Percentiles rank a stretch among this genome's conserved stretches.
Conservation (phyloP, 2,888 invertebrate genomes). For the Eulithis testata region DNA sequence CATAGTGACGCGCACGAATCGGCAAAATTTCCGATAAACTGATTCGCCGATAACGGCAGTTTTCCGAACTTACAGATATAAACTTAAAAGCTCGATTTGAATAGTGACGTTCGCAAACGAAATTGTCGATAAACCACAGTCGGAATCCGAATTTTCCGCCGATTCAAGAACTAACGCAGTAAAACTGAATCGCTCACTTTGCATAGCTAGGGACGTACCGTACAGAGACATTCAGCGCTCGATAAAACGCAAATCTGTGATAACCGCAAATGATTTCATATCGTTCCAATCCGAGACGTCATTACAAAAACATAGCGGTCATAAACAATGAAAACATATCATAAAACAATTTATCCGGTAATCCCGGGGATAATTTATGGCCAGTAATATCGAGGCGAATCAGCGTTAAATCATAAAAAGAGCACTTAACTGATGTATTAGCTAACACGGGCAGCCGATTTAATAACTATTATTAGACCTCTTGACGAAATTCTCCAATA, state of each 20-base stretch:
- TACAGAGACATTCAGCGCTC: constrained; percentile 5
- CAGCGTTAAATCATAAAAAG: constrained; percentile 82
- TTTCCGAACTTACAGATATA: constrained; percentile 33
- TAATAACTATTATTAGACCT: constrained; percentile 82
- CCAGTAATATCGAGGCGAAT: constrained; percentile 74
- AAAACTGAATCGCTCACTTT: constrained; percentile 32
- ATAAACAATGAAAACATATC: constrained; percentile 66
- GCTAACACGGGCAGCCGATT: constrained; percentile 72
- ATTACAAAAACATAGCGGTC: constrained; percentile 35
- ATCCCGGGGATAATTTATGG: constrained; percentile 74
- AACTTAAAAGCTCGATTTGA: constrained; percentile 33
- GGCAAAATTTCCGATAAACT: constrained; percentile 30
- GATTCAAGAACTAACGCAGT: constrained; percentile 33
- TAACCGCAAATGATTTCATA: constrained; percentile 28
- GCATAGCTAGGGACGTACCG: constrained; percentile 25
- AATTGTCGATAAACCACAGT: constrained; percentile 33
- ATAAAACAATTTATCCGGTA: constrained; percentile 79
- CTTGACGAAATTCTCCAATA: constrained; percentile 75
- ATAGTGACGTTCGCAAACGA: constrained; percentile 29
- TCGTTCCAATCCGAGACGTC: constrained; percentile 30
- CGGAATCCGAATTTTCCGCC: constrained; percentile 31
- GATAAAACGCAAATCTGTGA: constrained; percentile 30
- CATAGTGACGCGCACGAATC: constrained; percentile 36
- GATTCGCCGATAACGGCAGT: constrained; percentile 29
- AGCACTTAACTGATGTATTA: constrained; percentile 77